These are phyloP conservation scores for Eufriesea mexicana DNA, from an alignment of 1,140 invertebrate genomes.

Conservation along the genomic window DNA sequence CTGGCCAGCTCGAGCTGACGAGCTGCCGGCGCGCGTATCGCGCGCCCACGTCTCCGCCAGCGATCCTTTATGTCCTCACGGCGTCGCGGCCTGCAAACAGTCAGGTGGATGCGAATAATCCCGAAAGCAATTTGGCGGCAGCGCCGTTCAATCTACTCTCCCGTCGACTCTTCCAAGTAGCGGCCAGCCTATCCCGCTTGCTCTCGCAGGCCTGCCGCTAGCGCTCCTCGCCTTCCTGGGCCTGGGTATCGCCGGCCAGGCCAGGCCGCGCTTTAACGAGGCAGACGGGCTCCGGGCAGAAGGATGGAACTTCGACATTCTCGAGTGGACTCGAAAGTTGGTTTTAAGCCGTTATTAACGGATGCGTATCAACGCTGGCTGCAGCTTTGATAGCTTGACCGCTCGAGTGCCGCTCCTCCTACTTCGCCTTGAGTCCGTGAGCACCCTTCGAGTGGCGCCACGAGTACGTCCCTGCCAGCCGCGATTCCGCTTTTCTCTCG, in stretches of 20 bases:
- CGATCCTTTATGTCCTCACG: slow-evolving; percentile 45
- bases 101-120: slow-evolving; percentile 70
- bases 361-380: slow-evolving; percentile 52
- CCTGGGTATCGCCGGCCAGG: slow-evolving; percentile 33
- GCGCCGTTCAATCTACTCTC: slow-evolving; percentile 46
- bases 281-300: slow-evolving; percentile 34
- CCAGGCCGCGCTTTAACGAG: slow-evolving; percentile 49
- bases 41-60: slow-evolving; percentile 45
- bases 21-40: slow-evolving; percentile 47
- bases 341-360: slow-evolving; percentile 63
- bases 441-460: not conserved
- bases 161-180: slow-evolving; percentile 21
- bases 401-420: slow-evolving; percentile 11
- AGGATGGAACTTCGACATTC: slow-evolving; percentile 60
- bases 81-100: slow-evolving; percentile 52
- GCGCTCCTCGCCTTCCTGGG: not conserved
- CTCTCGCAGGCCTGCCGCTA: not conserved
- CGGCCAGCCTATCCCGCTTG: not conserved
- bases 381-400: slow-evolving; percentile 42
- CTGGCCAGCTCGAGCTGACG: slow-evolving; percentile 63
- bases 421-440: not conserved
- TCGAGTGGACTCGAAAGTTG: slow-evolving; percentile 56
- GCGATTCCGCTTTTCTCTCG: not conserved
- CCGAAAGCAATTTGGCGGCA: slow-evolving; percentile 75
- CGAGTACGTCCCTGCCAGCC: not conserved